Evolutionary conservation across 2,888 invertebrate genomes (phyloP), one percentile per base, ranked within the genome.

Genomic region (Merodon equestris): DNA sequence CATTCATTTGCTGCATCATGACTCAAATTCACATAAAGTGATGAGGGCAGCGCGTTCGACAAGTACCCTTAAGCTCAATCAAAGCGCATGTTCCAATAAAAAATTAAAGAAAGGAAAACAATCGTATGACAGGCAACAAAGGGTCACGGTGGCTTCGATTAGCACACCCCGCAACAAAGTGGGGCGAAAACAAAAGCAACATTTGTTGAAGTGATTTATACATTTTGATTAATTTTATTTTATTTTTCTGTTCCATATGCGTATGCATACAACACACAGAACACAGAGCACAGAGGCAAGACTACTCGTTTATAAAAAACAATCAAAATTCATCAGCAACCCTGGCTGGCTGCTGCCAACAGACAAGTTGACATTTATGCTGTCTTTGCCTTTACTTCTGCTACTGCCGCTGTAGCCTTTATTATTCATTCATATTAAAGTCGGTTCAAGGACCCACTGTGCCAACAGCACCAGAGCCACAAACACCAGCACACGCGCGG

Each of bases 401-500:
- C 61, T 27, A 7, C 27, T 27, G 7, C 27, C 7, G 27, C 7
- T 27, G 27, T 27, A 67, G 77, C 61, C 73, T 68, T 77, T 73
- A 73, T 72, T 77, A 77, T 77, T 77, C 67, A 77, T 77, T 77
- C 77, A 77, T 73, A 67, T 73, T 61, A 67, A 63, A 67, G 57
- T 58, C 77, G 73, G 77, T 77, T 77, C 77, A 77, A 73, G 77
- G 77, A 73, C 77, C 77, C 67, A 77, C 63, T 75, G 63, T 63
- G 57, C 57, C 47, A 71, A 63, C 61, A 63, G 60, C n/a, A 51
- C 3, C 7, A 40, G n/a, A 3, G 9, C 12, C 12, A 40, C 10
- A 40, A 40, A 40, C 44, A 40, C 9, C 19, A 13, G 1, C 9
- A 64, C 19, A 27, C 27, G 27, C 40, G n/a, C 40, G 40, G 12